Evolutionary conservation across 2,888 invertebrate genomes (phyloP).

Genomic region (Trichopoda pennipes): DNA sequence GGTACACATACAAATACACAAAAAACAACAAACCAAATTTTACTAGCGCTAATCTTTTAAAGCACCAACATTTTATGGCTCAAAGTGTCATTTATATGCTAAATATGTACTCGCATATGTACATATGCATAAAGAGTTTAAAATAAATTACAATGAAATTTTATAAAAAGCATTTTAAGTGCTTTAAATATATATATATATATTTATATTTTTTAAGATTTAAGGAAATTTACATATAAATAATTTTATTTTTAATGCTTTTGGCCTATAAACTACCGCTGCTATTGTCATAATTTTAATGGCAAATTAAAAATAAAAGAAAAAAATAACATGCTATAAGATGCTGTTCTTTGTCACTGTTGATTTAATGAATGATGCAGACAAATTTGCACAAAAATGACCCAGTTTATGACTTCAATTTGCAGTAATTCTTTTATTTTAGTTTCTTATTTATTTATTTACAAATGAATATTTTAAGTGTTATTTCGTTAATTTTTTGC

Average conservation of each 20-base stretch:
- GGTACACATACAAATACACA: background rate
- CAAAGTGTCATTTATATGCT: slow-evolving; percentile 59
- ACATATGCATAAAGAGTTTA: slow-evolving; percentile 24
- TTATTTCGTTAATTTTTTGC: too few relatives aligned
- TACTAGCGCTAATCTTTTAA: slow-evolving; percentile 44
- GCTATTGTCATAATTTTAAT: slow-evolving; percentile 54
- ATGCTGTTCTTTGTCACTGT: slow-evolving; percentile 41
- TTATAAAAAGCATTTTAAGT: slow-evolving; percentile 13
- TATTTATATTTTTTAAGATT: slow-evolving; percentile 42
- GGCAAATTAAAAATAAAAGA: background rate
- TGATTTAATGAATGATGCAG: slow-evolving; percentile 47
- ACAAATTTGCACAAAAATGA: slow-evolving; percentile 47
- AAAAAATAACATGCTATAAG: background rate
- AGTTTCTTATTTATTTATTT: background rate
- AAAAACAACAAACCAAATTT: slow-evolving; percentile 1
- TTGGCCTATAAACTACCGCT: slow-evolving; percentile 58
- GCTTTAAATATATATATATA: background rate
- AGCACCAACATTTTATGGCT: slow-evolving; percentile 40
- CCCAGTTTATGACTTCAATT: slow-evolving; percentile 30
- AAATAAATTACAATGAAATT: slow-evolving; percentile 24
- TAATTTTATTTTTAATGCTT: slow-evolving; percentile 5
- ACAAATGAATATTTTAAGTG: too few relatives aligned
- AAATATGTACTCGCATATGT: background rate
- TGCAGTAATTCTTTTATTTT: background rate
- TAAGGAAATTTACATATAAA: slow-evolving; percentile 44